Evolutionary conservation across 2,888 invertebrate genomes (phyloP).

Genomic region (Trimorus sp.): DNA sequence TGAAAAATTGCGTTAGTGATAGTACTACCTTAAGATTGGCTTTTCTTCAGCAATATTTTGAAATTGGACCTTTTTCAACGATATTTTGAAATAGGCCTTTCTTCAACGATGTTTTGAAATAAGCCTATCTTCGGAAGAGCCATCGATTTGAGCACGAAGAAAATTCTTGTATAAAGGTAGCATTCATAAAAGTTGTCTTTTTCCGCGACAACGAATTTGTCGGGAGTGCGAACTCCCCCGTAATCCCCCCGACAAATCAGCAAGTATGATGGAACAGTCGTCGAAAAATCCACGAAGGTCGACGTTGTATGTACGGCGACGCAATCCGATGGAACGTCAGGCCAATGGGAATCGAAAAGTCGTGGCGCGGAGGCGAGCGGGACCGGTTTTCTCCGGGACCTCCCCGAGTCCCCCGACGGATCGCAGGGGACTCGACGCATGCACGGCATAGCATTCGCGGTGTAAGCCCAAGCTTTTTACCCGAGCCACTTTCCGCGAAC

Average conservation of each 20-base stretch:
- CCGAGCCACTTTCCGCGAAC: conserved; percentile 57
- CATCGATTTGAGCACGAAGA: too few species aligned
- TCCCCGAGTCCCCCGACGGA: conserved; percentile 39
- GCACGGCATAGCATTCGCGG: conserved; percentile 55
- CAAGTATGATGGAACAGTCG: conserved; percentile 60
- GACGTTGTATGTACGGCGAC: conserved; percentile 69
- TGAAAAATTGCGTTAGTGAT: too few species aligned
- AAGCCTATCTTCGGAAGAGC: too few species aligned
- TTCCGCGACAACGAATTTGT: conserved; percentile 5
- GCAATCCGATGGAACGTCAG: conserved; percentile 69
- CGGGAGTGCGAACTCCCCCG: neutral
- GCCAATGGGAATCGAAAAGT: conserved; percentile 73
- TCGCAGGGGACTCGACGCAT: conserved; percentile 61
- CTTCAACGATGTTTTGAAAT: too few species aligned
- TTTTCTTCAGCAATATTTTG: too few species aligned
- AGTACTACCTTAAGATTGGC: too few species aligned
- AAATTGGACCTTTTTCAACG: too few species aligned
- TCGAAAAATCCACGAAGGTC: conserved; percentile 67
- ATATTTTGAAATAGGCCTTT: too few species aligned
- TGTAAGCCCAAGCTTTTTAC: conserved; percentile 41
- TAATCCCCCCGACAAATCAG: conserved; percentile 29
- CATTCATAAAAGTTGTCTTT: neutral
- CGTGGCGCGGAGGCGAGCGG: conserved; percentile 69
- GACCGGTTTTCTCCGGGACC: conserved; percentile 73
- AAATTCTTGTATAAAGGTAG: too few species aligned